Evolutionary conservation across 2,113 vertebrate genomes (phyloP).

Genomic region (Mellivora capensis): DNA sequence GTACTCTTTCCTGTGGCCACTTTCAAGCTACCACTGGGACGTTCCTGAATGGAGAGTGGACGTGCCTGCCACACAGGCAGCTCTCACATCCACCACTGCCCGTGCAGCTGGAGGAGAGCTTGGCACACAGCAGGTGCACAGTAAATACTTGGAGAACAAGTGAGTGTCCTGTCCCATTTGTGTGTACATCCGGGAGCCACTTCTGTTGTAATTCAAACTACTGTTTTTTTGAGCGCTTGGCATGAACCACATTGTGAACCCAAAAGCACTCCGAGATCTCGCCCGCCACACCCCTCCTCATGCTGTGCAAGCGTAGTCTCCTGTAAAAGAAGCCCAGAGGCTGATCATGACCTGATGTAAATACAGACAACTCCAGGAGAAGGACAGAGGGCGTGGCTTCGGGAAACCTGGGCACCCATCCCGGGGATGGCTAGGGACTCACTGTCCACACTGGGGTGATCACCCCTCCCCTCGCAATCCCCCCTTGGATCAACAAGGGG

Average conservation of each 20-base stretch:
- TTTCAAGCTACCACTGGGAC: not conserved
- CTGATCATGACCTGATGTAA: too few relatives aligned
- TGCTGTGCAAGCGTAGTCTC: not conserved
- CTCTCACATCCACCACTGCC: not conserved
- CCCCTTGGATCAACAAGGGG: not conserved
- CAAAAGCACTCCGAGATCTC: not conserved
- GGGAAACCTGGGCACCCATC: not conserved
- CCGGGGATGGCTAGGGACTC: not conserved
- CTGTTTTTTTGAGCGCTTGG: not conserved
- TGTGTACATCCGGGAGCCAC: not conserved
- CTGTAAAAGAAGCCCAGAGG: not conserved
- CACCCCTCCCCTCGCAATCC: not conserved
- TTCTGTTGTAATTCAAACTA: not conserved
- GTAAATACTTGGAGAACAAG: too few relatives aligned
- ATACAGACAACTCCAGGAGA: not conserved
- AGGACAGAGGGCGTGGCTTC: not conserved
- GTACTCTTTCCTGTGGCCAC: not conserved
- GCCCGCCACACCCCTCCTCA: not conserved
- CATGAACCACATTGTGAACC: not conserved
- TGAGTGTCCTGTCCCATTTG: not conserved
- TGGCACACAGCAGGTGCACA: not conserved
- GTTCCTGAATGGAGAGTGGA: not conserved
- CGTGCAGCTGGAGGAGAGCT: too few relatives aligned
- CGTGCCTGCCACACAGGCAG: not conserved
- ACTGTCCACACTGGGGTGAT: rapidly evolving